Evolutionary conservation across 2,797 vertebrate genomes (phyloP).

Genomic region (Lerista edwardsae): DNA sequence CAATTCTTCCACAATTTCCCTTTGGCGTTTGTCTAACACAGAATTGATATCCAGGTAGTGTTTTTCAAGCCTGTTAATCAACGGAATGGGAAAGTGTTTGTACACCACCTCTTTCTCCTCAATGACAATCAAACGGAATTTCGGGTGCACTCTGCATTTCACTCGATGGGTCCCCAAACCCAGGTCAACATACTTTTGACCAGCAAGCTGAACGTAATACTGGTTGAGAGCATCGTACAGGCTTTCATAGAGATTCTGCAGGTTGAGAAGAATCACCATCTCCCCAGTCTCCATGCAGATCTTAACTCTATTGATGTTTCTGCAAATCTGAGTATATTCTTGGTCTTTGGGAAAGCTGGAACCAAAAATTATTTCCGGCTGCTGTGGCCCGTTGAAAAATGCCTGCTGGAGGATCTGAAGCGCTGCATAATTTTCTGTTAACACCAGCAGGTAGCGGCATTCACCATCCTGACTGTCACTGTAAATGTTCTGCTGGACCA

Average conservation of each 20-base stretch:
- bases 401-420: conserved; percentile 91
- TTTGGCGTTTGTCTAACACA: conserved; percentile 84
- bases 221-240: conserved; percentile 97
- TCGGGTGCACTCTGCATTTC: conserved; percentile 92
- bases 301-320: conserved; percentile 95
- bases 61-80: conserved; percentile 97
- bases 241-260: conserved; percentile 97
- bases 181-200: conserved; percentile 95
- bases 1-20: conserved; percentile 77
- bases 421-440: conserved; percentile 93
- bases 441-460: conserved; percentile 90
- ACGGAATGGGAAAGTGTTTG: conserved; percentile 91
- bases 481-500: conserved; percentile 87
- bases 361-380: conserved; percentile 95
- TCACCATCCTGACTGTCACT: conserved; percentile 82
- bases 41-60: conserved; percentile 93
- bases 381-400: conserved; percentile 79
- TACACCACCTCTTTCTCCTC: conserved; percentile 95
- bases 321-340: conserved; percentile 95
- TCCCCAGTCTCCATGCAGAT: conserved; percentile 96
- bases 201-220: conserved; percentile 93
- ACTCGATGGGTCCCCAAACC: conserved; percentile 96
- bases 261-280: conserved; percentile 91
- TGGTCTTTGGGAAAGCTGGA: conserved; percentile 97
- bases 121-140: conserved; percentile 91